These are phyloP conservation scores for Synanthedon formicaeformis DNA, from an alignment of 2,888 invertebrate genomes.

Conservation along the genomic window DNA sequence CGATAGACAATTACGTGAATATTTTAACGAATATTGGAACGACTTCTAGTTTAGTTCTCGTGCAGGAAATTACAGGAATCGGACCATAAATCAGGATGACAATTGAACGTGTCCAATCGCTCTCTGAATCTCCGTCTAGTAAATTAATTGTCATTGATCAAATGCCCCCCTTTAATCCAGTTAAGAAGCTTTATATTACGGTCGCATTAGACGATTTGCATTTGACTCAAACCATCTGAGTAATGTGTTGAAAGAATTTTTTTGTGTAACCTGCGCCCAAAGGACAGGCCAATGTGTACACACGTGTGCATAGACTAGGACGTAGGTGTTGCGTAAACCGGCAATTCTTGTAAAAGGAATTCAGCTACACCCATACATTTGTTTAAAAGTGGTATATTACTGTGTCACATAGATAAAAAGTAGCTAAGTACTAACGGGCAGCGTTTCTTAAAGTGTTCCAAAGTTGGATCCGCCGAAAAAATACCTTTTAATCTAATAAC, in stretches of 20 bases:
- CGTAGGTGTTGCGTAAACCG: constrained; percentile 40
- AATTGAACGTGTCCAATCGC: constrained; percentile 27
- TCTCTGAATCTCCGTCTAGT: constrained; percentile 16
- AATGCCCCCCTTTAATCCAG: not conserved
- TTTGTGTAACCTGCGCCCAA: not conserved
- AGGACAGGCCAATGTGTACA: constrained; percentile 32
- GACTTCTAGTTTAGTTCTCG: constrained; percentile 10
- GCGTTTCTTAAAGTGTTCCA: too few species aligned
- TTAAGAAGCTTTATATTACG: too few species aligned
- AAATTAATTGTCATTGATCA: not conserved
- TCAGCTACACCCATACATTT: constrained; percentile 6
- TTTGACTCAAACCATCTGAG: not conserved
- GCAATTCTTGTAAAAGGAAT: constrained; percentile 28
- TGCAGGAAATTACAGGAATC: constrained; percentile 21
- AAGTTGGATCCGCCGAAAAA: too few species aligned
- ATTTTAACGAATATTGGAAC: constrained; percentile 41
- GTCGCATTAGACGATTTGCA: constrained; percentile 15
- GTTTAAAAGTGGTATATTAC: too few species aligned
- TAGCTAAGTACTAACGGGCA: too few species aligned
- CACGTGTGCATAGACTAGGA: constrained; percentile 25
- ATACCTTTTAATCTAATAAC: too few species aligned
- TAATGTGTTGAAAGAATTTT: not conserved
- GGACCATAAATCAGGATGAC: constrained; percentile 51
- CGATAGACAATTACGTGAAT: constrained; percentile 21
- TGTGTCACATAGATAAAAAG: too few species aligned